These are phyloP conservation scores for Arge pagana DNA, from an alignment of 2,888 invertebrate genomes.

Conservation along the genomic window DNA sequence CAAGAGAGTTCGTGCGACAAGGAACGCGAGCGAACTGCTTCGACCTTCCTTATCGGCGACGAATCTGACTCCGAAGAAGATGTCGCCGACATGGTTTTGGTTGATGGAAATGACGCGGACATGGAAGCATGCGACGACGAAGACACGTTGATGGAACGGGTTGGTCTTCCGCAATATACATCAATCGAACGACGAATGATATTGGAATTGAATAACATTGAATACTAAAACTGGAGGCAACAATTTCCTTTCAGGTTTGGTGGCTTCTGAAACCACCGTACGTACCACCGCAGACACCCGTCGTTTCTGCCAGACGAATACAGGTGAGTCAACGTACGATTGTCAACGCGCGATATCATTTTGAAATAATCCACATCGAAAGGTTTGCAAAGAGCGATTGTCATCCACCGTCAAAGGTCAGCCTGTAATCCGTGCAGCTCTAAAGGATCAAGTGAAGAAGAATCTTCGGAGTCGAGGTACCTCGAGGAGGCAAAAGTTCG, in stretches of 20 bases:
- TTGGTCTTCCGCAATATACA: too few species aligned
- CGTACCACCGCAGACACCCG: conserved; percentile 13
- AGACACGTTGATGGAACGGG: conserved; percentile 32
- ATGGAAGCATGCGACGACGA: conserved; percentile 31
- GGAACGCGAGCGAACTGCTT: too few species aligned
- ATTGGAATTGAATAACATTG: neutral
- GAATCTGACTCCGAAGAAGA: conserved; percentile 6
- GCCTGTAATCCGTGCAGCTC: conserved; percentile 20
- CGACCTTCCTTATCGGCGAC: neutral
- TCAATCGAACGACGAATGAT: too few species aligned
- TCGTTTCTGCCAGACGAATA: conserved; percentile 19
- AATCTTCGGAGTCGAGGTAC: conserved; percentile 6
- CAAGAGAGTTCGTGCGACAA: neutral
- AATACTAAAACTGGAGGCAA: too few species aligned
- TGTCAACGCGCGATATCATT: neutral
- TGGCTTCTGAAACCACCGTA: conserved; percentile 27
- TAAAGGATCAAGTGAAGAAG: conserved; percentile 10
- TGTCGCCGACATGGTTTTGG: conserved; percentile 27
- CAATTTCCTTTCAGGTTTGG: conserved; percentile 28
- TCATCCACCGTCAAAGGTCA: conserved; percentile 28
- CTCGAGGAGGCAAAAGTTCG: conserved; percentile 19
- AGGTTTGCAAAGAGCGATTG: conserved; percentile 31
- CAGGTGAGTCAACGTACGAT: too few species aligned
- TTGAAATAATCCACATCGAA: neutral
- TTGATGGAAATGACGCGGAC: conserved; percentile 35